A percentile compares a stretch with the other conserved stretches of the same genome.
phyloP scores from a whole-genome alignment of 2,797 vertebrate species.

The Myotis myotis region DNA sequence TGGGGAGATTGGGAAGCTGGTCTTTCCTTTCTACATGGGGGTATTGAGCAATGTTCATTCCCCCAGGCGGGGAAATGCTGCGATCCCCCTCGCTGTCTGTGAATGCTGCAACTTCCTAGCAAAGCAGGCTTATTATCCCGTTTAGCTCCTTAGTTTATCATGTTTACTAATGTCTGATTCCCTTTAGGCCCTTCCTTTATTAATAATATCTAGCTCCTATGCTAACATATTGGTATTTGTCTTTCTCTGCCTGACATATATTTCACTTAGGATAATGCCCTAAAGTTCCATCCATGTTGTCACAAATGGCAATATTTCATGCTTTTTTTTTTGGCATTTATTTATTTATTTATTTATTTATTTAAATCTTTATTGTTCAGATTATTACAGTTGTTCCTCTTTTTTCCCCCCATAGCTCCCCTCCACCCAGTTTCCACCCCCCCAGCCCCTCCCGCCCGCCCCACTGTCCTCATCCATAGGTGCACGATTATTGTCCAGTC shows the following conservation, averaged over 20 bases:
- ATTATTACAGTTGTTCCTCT: too few species aligned
- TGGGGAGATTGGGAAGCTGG: neutral
- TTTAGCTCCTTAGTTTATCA: neutral
- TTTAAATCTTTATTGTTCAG: too few species aligned
- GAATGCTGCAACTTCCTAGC: neutral
- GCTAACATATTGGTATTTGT: neutral
- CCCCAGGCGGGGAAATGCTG: neutral
- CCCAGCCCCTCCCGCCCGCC: too few species aligned
- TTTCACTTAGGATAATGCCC: neutral
- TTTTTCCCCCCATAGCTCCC: too few species aligned
- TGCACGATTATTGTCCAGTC: too few species aligned
- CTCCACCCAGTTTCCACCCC: too few species aligned
- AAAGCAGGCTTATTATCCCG: neutral
- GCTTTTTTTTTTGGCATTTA: neutral
- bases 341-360: too few species aligned
- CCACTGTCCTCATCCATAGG: too few species aligned
- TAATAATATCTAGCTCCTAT: neutral
- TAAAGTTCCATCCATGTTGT: too few species aligned
- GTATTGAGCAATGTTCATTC: neutral
- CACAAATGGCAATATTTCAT: neutral
- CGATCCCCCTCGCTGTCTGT: fast-evolving
- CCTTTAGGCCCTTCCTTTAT: neutral
- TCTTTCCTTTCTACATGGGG: neutral
- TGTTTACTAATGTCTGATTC: neutral
- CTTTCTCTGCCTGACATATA: neutral